Evolutionary conservation across 2,888 invertebrate genomes (phyloP).

Genomic region (Andrena hattorfiana): DNA sequence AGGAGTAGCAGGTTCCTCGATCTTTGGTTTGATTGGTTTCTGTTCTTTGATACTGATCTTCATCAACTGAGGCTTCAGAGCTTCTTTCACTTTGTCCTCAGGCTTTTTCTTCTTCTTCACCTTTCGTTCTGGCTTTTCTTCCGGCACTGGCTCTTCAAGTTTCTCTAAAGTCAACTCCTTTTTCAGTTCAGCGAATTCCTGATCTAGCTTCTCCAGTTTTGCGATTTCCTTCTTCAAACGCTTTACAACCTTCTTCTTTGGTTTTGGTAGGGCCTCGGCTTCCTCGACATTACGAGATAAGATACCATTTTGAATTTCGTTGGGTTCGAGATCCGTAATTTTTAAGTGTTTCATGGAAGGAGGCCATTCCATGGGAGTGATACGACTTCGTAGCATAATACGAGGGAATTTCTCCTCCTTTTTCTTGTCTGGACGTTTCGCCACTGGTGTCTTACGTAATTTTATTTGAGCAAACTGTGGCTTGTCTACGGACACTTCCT

Average conservation of each 20-base stretch:
- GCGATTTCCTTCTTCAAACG: conserved; percentile 66
- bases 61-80: conserved; percentile 83
- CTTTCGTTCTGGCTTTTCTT: conserved; percentile 47
- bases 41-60: conserved; percentile 87
- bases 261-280: conserved; percentile 51
- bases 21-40: conserved; percentile 87
- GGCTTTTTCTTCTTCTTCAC: conserved; percentile 54
- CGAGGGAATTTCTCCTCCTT: conserved; percentile 83
- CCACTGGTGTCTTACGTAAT: conserved; percentile 68
- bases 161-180: conserved; percentile 81
- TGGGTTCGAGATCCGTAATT: conserved; percentile 26
- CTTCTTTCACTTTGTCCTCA: conserved; percentile 70
- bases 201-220: conserved; percentile 86
- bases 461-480: conserved; percentile 56
- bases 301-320: conserved; percentile 40
- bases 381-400: conserved; percentile 85
- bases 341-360: conserved; percentile 15
- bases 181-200: conserved; percentile 85
- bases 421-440: conserved; percentile 78
- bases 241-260: conserved; percentile 64
- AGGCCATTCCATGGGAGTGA: conserved; percentile 65
- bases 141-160: conserved; percentile 73
- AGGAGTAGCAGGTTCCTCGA: conserved; percentile 87
- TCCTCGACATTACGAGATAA: conserved; percentile 51
- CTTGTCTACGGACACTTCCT: conserved; percentile 58